Base-by-base conservation (phyloP, 2,113 vertebrate species). In the Chionodraco myersi region DNA sequence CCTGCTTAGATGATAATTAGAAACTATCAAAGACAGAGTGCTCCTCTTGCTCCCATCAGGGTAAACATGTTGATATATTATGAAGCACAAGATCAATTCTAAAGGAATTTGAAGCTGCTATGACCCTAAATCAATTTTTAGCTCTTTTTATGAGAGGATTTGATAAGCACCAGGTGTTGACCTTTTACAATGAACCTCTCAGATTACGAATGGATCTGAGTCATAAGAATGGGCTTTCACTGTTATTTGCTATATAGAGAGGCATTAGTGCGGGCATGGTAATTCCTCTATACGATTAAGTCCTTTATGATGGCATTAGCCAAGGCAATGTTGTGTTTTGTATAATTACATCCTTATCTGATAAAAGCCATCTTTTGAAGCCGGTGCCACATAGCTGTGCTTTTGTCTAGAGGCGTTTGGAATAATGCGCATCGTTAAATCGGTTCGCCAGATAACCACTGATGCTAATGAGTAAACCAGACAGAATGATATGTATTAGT, bases 401-500 rank as follows among this genome's bases (percentile, higher is more conserved):
- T 83, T 80, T 82, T 36, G 87, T 75, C 80, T 54, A 23, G 41
- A 83, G 82, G 82, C 76, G 30, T 67, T 60, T 59, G 56, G 65
- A 82, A 81, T 84, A 86, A 92, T 79, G 69, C 70, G 62, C 30
- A 2, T 54, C 52, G 45, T 90, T 88, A 88, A 91, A 87, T 73
- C 30, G 60, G 60, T 89, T 79, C 6, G 54, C 72, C 74, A 82
- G 87, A 88, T 88, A 85, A 84, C 86, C 63, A 74, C 88, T 70
- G 89, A 84, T 84, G 87, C 82, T 93, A 93, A 94, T 91, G 86
- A 92, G 79, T 70, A 89, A 91, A 88, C 85, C 81, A 84, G 88
- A 83, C 84, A 88, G 80, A 90, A 89, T 88, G 89, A 90, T 91
- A 66, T 85, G 86, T 89, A 91, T 88, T 91, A 82, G 81, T 84